Evolutionary conservation across 1,140 invertebrate genomes (phyloP).

Genomic region (Megalonaias nervosa): DNA sequence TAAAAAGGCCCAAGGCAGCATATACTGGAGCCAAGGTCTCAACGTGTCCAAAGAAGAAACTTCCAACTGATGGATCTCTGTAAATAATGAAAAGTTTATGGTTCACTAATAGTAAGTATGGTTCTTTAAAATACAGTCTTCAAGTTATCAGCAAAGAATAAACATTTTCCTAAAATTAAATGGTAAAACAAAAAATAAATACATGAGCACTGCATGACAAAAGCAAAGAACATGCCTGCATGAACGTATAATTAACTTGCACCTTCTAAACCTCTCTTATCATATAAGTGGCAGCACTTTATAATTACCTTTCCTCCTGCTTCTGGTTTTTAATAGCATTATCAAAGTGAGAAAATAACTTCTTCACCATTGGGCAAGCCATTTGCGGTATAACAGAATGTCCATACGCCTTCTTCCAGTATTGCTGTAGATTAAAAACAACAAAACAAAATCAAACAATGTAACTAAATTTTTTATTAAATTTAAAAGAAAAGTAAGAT

Average conservation of each 20-base stretch:
- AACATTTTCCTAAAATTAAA: background rate
- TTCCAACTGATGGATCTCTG: constrained; percentile 71
- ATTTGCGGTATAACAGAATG: constrained; percentile 81
- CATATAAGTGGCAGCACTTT: background rate
- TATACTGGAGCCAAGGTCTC: constrained; percentile 87
- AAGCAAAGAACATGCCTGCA: background rate
- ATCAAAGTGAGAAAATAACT: constrained; percentile 81
- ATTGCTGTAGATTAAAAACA: constrained; percentile 76
- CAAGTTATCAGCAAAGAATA: background rate
- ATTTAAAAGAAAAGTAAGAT: too few relatives aligned
- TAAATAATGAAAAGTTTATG: background rate
- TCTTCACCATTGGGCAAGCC: constrained; percentile 82
- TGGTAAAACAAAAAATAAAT: background rate
- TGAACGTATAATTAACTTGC: background rate
- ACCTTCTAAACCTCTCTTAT: background rate
- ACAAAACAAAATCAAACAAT: background rate
- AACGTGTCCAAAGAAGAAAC: constrained; percentile 89
- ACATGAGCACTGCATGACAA: background rate
- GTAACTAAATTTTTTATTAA: too few relatives aligned
- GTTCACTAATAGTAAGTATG: background rate
- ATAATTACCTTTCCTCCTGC: constrained; percentile 9
- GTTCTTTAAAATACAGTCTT: too few relatives aligned
- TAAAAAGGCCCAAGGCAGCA: constrained; percentile 83
- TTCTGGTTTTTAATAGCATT: constrained; percentile 37
- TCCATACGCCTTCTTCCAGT: constrained; percentile 89